phyloP scores from a whole-genome alignment of 2,888 invertebrate species.

The Perithous albicinctus region DNA sequence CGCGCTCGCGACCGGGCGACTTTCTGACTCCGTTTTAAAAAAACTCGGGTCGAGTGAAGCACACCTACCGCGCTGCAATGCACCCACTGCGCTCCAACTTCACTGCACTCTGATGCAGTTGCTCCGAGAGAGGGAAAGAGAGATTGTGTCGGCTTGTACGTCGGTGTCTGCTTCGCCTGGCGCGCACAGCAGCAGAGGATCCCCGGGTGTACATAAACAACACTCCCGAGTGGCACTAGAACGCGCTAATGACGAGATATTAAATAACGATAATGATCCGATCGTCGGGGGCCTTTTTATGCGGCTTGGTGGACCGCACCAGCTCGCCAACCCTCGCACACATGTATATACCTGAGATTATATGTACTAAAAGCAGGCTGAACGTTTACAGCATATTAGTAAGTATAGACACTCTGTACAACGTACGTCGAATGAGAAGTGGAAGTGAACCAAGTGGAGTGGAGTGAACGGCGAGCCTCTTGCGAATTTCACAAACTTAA shows the following conservation, averaged over 20 bases:
- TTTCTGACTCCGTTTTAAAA: conserved; percentile 67
- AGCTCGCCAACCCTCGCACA: conserved; percentile 3
- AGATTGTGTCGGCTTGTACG: conserved; percentile 13
- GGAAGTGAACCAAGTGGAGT: conserved; percentile 46
- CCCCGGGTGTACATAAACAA: conserved; percentile 81
- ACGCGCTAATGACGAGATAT: conserved; percentile 84
- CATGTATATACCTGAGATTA: not conserved
- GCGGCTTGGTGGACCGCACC: conserved; percentile 20
- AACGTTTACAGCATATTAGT: conserved; percentile 33
- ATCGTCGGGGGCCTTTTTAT: conserved; percentile 77
- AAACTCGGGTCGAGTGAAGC: conserved; percentile 43
- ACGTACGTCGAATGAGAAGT: conserved; percentile 24
- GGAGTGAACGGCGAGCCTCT: conserved; percentile 64
- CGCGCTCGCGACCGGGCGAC: conserved; percentile 35
- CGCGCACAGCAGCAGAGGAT: conserved; percentile 13
- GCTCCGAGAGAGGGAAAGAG: not conserved
- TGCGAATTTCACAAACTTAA: conserved; percentile 81
- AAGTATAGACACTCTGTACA: conserved; percentile 21
- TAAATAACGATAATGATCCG: conserved; percentile 84
- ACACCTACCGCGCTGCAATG: conserved; percentile 39
- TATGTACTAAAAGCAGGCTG: not conserved
- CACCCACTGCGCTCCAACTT: conserved; percentile 5
- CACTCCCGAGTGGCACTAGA: conserved; percentile 81
- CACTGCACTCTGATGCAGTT: not conserved
- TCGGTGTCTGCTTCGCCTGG: conserved; percentile 31